Conservation (phyloP, 1,140 invertebrate species). For the Hormaphis cornu region DNA sequence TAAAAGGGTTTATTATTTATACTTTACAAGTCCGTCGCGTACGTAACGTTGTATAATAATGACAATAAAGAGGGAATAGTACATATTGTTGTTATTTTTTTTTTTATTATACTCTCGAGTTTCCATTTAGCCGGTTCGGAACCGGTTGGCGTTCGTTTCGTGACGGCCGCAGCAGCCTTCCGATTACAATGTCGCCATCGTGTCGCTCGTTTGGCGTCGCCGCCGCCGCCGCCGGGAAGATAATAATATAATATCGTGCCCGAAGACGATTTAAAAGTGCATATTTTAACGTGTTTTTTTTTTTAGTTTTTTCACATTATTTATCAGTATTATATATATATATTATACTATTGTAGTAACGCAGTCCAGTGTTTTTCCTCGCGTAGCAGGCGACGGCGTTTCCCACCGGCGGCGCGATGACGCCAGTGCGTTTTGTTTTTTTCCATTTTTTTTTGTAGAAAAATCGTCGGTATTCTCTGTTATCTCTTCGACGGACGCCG, state of each 20-base stretch:
- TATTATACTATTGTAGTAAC: neutral
- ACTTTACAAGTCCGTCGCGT: neutral
- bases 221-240: neutral
- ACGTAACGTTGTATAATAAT: neutral
- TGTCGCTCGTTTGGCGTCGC: slow-evolving; percentile 24
- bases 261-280: too few species aligned
- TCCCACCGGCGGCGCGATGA: neutral
- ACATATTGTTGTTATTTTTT: neutral
- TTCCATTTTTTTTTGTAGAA: neutral
- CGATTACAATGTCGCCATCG: slow-evolving; percentile 31
- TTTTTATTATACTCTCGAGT: neutral
- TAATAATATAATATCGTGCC: neutral
- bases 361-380: neutral
- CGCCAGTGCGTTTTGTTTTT: neutral
- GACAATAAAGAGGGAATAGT: neutral
- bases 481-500: neutral
- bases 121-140: slow-evolving; percentile 17
- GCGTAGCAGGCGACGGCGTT: neutral
- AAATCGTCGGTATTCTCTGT: neutral
- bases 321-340: too few species aligned
- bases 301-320: too few species aligned
- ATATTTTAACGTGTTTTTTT: too few species aligned
- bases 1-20: too few species aligned
- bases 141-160: slow-evolving; percentile 16
- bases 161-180: slow-evolving; percentile 9